These are phyloP conservation scores for Trachelus troglodyta DNA, from an alignment of 2,888 invertebrate genomes.

Conservation along the genomic window DNA sequence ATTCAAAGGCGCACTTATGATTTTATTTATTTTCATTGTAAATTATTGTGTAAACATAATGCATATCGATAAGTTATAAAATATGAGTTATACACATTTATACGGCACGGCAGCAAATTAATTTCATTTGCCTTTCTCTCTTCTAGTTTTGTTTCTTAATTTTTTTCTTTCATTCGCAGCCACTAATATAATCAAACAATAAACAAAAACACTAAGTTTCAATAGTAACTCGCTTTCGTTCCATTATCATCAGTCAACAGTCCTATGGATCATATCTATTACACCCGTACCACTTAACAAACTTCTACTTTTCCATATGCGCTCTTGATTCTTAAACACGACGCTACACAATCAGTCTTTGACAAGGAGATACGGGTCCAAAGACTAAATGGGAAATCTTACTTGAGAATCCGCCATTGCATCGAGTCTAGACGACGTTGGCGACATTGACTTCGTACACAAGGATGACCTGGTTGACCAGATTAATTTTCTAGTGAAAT, in stretches of 20 bases:
- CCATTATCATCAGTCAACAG: neutral
- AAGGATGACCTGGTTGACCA: neutral
- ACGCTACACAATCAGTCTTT: neutral
- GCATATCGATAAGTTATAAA: neutral
- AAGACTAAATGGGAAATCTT: neutral
- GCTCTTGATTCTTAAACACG: neutral
- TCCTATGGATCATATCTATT: neutral
- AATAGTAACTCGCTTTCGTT: neutral
- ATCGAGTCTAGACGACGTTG: neutral
- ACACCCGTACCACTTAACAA: neutral
- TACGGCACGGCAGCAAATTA: neutral
- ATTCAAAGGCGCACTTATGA: neutral
- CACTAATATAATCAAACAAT: neutral
- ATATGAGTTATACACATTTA: neutral
- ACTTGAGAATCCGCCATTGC: neutral
- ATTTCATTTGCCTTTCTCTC: conserved; percentile 16
- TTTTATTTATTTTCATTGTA: conserved; percentile 2
- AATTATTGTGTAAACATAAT: neutral
- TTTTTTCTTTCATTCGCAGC: neutral
- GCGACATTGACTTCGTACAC: neutral
- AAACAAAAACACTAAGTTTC: neutral
- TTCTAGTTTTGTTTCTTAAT: conserved; percentile 1
- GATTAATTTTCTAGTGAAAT: conserved; percentile 46
- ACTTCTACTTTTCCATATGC: neutral
- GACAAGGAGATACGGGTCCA: neutral